Conservation (phyloP, 1,140 invertebrate species). For the Calliphora vicina region DNA sequence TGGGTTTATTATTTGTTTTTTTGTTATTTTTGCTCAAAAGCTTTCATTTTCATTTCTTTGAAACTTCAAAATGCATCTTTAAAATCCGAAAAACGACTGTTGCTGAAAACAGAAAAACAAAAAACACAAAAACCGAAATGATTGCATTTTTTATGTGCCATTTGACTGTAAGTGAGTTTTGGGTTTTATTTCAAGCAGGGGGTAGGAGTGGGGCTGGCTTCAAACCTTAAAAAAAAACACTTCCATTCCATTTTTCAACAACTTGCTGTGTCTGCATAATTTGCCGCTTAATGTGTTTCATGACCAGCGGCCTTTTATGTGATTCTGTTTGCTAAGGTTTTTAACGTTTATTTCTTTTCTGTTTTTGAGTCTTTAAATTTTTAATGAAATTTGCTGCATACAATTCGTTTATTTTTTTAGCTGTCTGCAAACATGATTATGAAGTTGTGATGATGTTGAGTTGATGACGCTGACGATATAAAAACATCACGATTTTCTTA, state of each 20-base stretch:
- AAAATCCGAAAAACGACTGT: not conserved
- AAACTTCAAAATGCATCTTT: not conserved
- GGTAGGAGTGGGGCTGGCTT: not conserved
- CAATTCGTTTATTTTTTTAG: not conserved
- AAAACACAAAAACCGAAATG: not conserved
- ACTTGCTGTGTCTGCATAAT: slow-evolving; percentile 15
- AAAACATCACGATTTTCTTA: not conserved
- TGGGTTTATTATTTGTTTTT: not conserved
- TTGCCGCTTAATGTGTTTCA: slow-evolving; percentile 15
- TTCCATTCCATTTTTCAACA: not conserved
- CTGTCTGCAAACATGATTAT: not conserved
- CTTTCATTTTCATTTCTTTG: slow-evolving; percentile 9
- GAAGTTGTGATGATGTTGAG: not conserved
- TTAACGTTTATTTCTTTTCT: not conserved
- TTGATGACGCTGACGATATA: not conserved
- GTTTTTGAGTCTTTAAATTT: not conserved
- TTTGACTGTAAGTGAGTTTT: not conserved
- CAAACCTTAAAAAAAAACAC: slow-evolving; percentile 3
- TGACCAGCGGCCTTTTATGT: slow-evolving; percentile 15
- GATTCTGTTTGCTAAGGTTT: not conserved
- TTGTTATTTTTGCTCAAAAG: not conserved
- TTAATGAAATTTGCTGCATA: slow-evolving; percentile 7
- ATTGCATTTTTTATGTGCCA: slow-evolving; percentile 19
- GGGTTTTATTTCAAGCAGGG: not conserved
- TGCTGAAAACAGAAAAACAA: not conserved